Evolutionary conservation across 2,888 invertebrate genomes (phyloP), one percentile per base, ranked within the genome.

Genomic region (Chymomyza fuscimana): DNA sequence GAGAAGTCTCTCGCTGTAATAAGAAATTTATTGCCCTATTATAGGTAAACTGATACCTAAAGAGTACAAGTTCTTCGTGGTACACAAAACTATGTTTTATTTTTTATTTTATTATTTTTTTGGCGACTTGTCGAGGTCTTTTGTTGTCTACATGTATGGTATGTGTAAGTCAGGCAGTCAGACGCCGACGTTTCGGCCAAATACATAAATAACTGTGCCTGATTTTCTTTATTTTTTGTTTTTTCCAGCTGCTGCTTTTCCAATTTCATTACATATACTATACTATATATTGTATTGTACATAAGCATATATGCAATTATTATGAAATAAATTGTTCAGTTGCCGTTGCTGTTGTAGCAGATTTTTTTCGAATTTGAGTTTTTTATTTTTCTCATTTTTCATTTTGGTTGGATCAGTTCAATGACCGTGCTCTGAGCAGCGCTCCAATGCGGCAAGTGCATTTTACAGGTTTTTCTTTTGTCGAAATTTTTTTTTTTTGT

Each of bases 371-470:
- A 40, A 10, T 40, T 52, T 52, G 16, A 19, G n/a, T 52, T 29
- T 59, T 61, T 70, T 61, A 4, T 67, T 15, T 63, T 51, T 69
- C 29, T 10, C 19, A 51, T 56, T 67, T 67, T 78, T 71, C 61
- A 73, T 68, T 63, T 68, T 67, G 40, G 40, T 46, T 46, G 40
- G 40, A 12, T 58, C 67, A 69, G 82, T 82, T 82, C 82, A 87
- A 70, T 87, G 82, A 87, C 78, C 82, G 69, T 51, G 64, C 71
- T 65, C 71, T 65, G 12, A 10, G 50, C 40, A 9, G 40, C 40
- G 61, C 58, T 62, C 50, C 72, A 67, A 74, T 86, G 83, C 80
- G 87, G 83, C 83, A 83, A 83, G 83, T 83, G 82, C 83, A 87
- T 65, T 73, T 73, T 80, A 87, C 87, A 74, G 86, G 87, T 83